Evolutionary conservation across 2,888 invertebrate genomes (phyloP).

Genomic region (Acrobasis repandana): DNA sequence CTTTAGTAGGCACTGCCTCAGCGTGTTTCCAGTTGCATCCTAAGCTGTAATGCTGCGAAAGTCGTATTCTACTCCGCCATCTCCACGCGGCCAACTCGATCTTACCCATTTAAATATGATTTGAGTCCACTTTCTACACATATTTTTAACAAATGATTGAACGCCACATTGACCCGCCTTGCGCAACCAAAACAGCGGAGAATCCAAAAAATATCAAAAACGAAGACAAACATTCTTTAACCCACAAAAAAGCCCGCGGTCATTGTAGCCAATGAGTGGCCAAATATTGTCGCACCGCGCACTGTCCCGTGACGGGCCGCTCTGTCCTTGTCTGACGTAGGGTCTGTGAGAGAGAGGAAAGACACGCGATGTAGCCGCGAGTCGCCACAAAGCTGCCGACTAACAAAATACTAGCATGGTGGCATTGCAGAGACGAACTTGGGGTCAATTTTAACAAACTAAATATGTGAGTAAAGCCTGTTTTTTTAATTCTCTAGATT

Average conservation of each 20-base stretch:
- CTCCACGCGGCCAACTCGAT: no score
- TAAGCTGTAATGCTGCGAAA: no score
- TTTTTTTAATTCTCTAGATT: no score
- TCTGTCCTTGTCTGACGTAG: constrained; percentile 41
- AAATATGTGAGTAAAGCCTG: no score
- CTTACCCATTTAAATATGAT: background rate
- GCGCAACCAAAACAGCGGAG: constrained; percentile 33
- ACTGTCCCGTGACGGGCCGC: constrained; percentile 54
- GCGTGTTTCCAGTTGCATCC: no score
- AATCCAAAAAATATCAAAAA: constrained; percentile 46
- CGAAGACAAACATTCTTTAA: constrained; percentile 45
- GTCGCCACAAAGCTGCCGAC: constrained; percentile 76
- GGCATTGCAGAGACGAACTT: constrained; percentile 69
- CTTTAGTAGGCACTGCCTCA: no score
- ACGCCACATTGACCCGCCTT: constrained; percentile 28
- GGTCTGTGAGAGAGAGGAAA: constrained; percentile 42
- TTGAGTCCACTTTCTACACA: background rate
- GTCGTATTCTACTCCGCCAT: no score
- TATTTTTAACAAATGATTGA: constrained; percentile 22
- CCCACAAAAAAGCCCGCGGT: constrained; percentile 5
- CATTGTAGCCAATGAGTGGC: constrained; percentile 76
- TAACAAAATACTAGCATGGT: constrained; percentile 79
- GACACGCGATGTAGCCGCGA: constrained; percentile 43
- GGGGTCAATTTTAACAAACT: no score
- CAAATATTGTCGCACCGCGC: constrained; percentile 67